These are phyloP conservation scores for Porites cylindrica DNA, from an alignment of 92 coral and sea anemone genomes.

Conservation along the genomic window DNA sequence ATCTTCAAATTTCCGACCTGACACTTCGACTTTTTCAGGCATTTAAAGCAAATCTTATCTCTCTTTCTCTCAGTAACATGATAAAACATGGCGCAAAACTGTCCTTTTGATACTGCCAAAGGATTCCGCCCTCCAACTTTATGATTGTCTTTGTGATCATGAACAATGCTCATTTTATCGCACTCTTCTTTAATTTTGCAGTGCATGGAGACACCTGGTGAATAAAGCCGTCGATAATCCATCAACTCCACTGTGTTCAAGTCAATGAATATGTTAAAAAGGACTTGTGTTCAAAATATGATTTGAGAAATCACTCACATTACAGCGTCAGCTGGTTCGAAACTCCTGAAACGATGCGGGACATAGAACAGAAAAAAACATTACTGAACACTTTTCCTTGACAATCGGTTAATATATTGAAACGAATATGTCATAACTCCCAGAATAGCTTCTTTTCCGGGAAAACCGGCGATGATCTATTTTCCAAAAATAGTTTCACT, in stretches of 20 bases:
- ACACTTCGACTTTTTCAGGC: neutral
- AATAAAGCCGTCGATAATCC: neutral
- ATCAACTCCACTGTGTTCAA: constrained; percentile 8
- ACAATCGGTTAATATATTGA: too few species aligned
- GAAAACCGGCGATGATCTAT: too few species aligned
- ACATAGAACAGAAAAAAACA: too few species aligned
- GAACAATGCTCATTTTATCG: constrained; percentile 4
- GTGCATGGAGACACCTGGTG: neutral
- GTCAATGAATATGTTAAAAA: constrained; percentile 7
- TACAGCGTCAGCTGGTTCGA: too few species aligned
- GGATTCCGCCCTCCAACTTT: constrained; percentile 28
- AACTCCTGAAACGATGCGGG: too few species aligned
- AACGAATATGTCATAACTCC: too few species aligned
- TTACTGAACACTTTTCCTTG: too few species aligned
- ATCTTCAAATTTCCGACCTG: neutral
- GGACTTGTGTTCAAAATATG: too few species aligned
- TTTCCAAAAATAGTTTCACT: too few species aligned
- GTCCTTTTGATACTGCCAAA: constrained; percentile 3
- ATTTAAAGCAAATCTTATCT: constrained; percentile 14
- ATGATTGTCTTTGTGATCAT: constrained; percentile 23
- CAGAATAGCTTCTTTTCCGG: too few species aligned
- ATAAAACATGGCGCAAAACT: constrained; percentile 38
- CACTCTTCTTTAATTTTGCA: neutral
- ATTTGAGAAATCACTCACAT: too few species aligned
- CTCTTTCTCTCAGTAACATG: constrained; percentile 16